These are phyloP conservation scores for Helicoverpa assulta DNA, from an alignment of 2,888 invertebrate species.

Conservation along the genomic window DNA sequence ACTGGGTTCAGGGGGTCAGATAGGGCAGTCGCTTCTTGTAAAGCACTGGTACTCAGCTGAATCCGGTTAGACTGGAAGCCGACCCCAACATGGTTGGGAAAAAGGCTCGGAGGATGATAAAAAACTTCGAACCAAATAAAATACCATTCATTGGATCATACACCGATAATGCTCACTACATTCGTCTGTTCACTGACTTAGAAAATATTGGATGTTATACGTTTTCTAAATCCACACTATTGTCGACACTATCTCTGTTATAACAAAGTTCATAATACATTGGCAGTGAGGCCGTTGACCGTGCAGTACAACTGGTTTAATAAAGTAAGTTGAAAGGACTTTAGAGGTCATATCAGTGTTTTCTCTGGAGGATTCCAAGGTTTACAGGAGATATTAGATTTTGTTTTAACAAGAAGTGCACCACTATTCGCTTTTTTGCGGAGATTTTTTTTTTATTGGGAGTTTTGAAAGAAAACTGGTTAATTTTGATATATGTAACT, in stretches of 20 bases:
- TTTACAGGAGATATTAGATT: conserved; percentile 7
- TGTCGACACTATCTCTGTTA: neutral
- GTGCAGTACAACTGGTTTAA: conserved; percentile 12
- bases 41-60: too few relatives aligned
- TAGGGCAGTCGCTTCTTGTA: too few relatives aligned
- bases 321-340: conserved; percentile 17
- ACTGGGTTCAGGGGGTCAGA: too few relatives aligned
- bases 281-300: neutral
- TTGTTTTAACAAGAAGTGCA: neutral
- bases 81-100: too few relatives aligned
- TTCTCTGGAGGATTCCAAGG: neutral
- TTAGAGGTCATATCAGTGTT: conserved; percentile 7
- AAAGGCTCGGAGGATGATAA: too few relatives aligned
- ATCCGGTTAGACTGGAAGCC: too few relatives aligned
- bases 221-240: conserved; percentile 21
- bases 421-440: too few relatives aligned
- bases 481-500: too few relatives aligned
- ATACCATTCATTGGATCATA: conserved; percentile 13
- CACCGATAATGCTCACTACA: conserved; percentile 26
- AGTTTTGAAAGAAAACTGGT: too few relatives aligned
- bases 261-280: neutral
- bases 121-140: neutral
- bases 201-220: conserved; percentile 51
- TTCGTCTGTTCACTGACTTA: conserved; percentile 56
- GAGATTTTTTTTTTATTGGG: too few relatives aligned